Conservation (phyloP, 2,113 vertebrate species). For the Asarcornis scutulata region DNA sequence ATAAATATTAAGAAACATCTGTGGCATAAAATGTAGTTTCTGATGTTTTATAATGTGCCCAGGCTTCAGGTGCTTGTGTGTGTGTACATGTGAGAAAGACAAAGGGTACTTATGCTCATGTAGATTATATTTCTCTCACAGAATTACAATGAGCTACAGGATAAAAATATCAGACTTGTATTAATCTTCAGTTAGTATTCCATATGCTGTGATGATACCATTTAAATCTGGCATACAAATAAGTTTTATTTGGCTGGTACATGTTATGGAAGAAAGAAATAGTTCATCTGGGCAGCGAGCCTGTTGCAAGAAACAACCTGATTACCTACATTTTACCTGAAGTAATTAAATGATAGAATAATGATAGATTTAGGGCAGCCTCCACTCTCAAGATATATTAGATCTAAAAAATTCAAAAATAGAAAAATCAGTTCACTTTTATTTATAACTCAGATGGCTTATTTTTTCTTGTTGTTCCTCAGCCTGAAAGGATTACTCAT, state of each 20-base stretch:
- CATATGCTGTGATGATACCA: background rate
- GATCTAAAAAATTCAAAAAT: background rate
- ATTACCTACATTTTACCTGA: background rate
- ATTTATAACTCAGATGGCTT: background rate
- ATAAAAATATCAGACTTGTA: background rate
- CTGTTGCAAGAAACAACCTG: background rate
- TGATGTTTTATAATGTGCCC: background rate
- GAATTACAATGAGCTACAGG: background rate
- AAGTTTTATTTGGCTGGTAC: background rate
- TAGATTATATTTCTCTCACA: background rate
- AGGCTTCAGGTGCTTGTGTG: background rate
- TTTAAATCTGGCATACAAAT: background rate
- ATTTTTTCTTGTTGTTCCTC: background rate
- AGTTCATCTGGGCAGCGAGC: background rate
- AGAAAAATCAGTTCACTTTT: background rate
- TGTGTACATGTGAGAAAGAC: background rate
- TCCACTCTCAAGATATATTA: background rate
- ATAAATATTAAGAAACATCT: background rate
- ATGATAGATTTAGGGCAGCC: background rate
- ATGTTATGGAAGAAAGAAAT: background rate
- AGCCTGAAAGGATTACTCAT: background rate
- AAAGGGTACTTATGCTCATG: background rate
- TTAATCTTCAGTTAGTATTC: background rate
- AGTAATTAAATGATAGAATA: background rate
- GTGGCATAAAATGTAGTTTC: background rate